Base-by-base conservation (phyloP, 2,888 invertebrate genomes). In the Operophtera brumata region DNA sequence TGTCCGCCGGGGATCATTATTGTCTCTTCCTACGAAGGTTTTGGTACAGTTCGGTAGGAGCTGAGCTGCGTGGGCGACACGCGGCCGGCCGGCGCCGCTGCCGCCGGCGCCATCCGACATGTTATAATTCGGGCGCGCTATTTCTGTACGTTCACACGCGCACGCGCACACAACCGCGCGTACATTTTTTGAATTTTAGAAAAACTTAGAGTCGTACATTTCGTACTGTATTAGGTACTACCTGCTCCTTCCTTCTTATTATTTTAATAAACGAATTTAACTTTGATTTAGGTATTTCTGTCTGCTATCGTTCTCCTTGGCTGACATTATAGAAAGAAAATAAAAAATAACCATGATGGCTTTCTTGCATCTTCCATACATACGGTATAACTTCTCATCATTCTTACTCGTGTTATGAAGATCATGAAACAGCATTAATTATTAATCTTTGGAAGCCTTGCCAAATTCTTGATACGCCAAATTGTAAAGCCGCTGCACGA, bases 81-180 rank as follows among this genome's bases (percentile, higher is more conserved):
- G 80, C 80, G 82, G 80, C 80, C 73, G 78, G 70, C 76, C 78
- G 82, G 84, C 86, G 84, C 85, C 85, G 80, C 85, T 85, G 80
- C 57, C 69, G 69, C 77, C 78, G 86, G 87, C 88, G 87, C 87
- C 88, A 84, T 76, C 78, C 80, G 80, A 77, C 83, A 73, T 77
- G 84, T 80, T 86, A 81, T 84, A 89, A 87, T 89, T 88, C 84
- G 86, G 88, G 82, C 84, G 77, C 70, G 85, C 81, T 89, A 89
- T 89, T 89, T 89, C 80, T 75, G 84, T 78, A 83, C 83, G 82
- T 84, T 86, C 84, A 86, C 86, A 86, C 83, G 84, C 84, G 80
- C 73, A 68, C 70, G 77, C 77, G 75, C 80, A 66, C 71, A 66
- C 75, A 71, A 72, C 69, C 76, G 72, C 78, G 78, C 82, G 80